Base-by-base conservation (phyloP, 2,888 invertebrate species). In the Orthosia cruda region DNA sequence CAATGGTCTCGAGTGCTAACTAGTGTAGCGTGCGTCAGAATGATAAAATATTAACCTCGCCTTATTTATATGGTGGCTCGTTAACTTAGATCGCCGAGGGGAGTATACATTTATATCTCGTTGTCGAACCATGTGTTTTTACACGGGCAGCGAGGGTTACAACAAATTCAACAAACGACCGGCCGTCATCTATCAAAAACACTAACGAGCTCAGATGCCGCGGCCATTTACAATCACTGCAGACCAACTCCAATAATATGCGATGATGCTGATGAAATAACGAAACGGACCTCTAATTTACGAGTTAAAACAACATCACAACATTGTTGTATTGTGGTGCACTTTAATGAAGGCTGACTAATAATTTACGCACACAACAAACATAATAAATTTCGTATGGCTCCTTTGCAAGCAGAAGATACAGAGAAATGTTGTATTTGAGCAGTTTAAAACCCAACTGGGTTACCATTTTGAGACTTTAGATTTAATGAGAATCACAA, bases 141-240 rank as follows among this genome's bases (percentile, higher is more conserved):
- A 95, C 95, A 94, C 92, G 90, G 92, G 88, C 92, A 91, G 91
- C 93, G 92, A 92, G 93, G 94, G 94, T 94, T 95, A 95, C 94
- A 94, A 95, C 95, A 94, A 95, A 95, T 95, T 94, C 95, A 94
- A 96, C 96, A 94, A 95, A 95, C 95, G 93, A 94, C 93, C 95
- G 93, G 92, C 90, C 94, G 94, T 95, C 96, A 96, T 96, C 96
- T 96, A 96, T 96, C 96, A 96, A 96, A 96, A 95, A 95, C 94
- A 91, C 94, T 96, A 96, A 96, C 96, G 96, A 96, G 95, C 95
- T 91, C 89, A 90, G 95, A 96, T 95, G 94, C 95, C 92, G 93
- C 92, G 93, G 92, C 93, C 90, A 93, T 95, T 95, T 94, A 95
- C 95, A 95, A 95, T 95, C 94, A 92, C 93, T 90, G 89, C 85